Evolutionary conservation across 2,113 vertebrate species (phyloP).

Genomic region (Urocolius indicus): DNA sequence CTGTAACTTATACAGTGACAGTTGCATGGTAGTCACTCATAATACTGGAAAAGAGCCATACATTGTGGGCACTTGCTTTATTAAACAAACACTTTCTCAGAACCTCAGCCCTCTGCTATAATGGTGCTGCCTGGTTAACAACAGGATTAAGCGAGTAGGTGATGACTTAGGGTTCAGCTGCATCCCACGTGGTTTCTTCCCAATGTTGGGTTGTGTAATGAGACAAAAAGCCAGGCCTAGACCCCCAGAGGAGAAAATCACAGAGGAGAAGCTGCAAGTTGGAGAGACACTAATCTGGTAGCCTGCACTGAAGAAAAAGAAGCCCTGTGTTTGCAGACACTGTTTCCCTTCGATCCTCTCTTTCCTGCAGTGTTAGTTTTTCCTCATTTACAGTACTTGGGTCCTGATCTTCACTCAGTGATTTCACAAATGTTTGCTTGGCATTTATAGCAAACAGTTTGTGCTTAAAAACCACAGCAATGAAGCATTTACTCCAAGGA

Average conservation of each 20-base stretch:
- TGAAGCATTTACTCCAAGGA: background rate
- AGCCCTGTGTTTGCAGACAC: accelerated
- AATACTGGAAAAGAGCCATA: background rate
- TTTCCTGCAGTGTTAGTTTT: background rate
- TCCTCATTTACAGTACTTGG: background rate
- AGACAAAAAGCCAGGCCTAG: background rate
- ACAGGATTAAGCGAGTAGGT: accelerated
- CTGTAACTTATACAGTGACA: background rate
- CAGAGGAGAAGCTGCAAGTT: background rate
- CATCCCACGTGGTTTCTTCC: background rate
- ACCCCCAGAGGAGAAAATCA: background rate
- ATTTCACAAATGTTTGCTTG: background rate
- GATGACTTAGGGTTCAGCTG: background rate
- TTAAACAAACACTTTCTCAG: accelerated
- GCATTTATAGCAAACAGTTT: background rate
- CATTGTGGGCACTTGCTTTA: accelerated
- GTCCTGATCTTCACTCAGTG: background rate
- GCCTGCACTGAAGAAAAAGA: accelerated
- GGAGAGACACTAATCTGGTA: background rate
- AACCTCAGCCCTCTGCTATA: background rate
- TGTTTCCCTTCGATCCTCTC: accelerated
- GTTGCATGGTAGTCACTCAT: background rate
- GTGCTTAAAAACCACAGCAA: background rate
- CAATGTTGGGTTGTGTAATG: accelerated
- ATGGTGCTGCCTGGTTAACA: accelerated